These are phyloP conservation scores for Drosophila subsilvestris DNA, from an alignment of 2,888 invertebrate species.

Conservation along the genomic window DNA sequence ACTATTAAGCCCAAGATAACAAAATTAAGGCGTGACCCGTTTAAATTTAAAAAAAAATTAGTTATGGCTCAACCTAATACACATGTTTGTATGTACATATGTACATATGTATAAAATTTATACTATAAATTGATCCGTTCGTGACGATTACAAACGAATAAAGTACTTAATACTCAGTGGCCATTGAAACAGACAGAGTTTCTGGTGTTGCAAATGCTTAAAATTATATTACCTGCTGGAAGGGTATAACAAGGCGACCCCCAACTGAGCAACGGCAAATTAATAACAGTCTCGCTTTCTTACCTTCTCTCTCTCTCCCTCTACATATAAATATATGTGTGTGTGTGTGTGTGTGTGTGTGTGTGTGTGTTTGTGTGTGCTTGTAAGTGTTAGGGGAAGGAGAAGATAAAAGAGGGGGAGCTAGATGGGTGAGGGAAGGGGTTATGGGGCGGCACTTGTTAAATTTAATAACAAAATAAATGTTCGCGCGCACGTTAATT, in stretches of 20 bases:
- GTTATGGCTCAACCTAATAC: no score
- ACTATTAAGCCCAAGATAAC: no score
- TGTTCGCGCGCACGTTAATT: conserved; percentile 81
- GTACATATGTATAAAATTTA: no score
- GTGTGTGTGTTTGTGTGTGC: conserved; percentile 19
- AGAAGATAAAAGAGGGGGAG: not conserved
- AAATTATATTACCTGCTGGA: not conserved
- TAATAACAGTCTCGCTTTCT: conserved; percentile 47
- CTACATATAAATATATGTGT: conserved; percentile 9
- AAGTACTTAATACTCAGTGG: no score
- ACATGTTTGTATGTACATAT: no score
- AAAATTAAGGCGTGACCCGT: no score
- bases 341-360: conserved; percentile 21
- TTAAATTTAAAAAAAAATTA: no score
- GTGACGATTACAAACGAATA: no score
- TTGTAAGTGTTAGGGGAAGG: conserved; percentile 2
- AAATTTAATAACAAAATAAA: conserved; percentile 83
- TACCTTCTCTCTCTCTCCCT: not conserved
- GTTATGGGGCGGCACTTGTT: conserved; percentile 66
- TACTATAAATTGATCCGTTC: no score
- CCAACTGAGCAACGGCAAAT: conserved; percentile 62
- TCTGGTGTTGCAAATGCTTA: not conserved
- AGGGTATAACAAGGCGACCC: conserved; percentile 6
- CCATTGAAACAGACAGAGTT: no score
- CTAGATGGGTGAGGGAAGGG: not conserved